A percentile compares a stretch with the other conserved stretches of the same genome.
Evolutionary conservation across 2,797 vertebrate genomes (phyloP).

Genomic region (Melanotaenia trifasciata): DNA sequence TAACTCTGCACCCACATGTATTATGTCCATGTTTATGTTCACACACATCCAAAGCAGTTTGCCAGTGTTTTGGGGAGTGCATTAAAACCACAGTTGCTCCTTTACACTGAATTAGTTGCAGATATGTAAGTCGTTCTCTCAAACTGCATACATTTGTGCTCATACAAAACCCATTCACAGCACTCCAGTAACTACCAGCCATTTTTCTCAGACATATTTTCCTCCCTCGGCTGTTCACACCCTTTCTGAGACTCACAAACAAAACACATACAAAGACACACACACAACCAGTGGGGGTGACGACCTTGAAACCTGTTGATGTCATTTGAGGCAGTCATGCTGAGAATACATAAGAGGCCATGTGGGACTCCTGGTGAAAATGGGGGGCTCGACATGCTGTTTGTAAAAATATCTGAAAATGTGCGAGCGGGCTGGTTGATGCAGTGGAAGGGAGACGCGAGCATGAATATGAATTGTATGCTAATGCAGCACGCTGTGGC

Average conservation of each 20-base stretch:
- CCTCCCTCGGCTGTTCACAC: constrained; percentile 20
- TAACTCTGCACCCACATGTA: constrained; percentile 8
- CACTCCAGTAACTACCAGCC: background rate
- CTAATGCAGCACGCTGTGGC: constrained; percentile 62
- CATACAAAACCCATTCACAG: background rate
- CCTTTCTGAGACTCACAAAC: constrained; percentile 21
- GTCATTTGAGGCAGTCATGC: constrained; percentile 50
- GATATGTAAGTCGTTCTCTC: background rate
- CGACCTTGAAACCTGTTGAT: constrained; percentile 82
- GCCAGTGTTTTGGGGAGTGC: constrained; percentile 20
- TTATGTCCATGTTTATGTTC: constrained; percentile 27
- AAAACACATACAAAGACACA: constrained; percentile 15
- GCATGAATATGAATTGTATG: constrained; percentile 82
- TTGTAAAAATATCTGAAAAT: constrained; percentile 71
- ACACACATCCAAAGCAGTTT: constrained; percentile 16
- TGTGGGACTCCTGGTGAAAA: constrained; percentile 59
- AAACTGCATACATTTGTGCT: constrained; percentile 3
- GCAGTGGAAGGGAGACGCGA: constrained; percentile 60
- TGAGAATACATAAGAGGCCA: constrained; percentile 67
- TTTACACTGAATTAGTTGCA: constrained; percentile 17
- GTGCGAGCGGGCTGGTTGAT: constrained; percentile 54
- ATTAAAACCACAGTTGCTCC: constrained; percentile 11
- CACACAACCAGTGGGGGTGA: constrained; percentile 45
- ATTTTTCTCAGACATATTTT: constrained; percentile 32
- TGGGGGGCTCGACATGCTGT: constrained; percentile 55